Conservation (phyloP, 2,888 invertebrate species). For the Pinctada fucata region DNA sequence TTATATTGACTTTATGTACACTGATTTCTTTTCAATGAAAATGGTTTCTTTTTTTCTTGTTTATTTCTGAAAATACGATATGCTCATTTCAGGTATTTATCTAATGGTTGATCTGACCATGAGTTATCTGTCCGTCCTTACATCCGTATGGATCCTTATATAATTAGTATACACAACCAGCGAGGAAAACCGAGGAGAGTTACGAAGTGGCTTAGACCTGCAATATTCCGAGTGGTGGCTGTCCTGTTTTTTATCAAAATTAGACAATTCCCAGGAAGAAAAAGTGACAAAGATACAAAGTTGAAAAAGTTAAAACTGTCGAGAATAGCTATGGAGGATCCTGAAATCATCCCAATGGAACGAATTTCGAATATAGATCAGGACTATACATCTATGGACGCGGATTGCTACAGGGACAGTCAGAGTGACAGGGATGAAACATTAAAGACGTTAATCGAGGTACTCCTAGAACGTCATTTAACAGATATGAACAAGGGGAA, state of each 20-base stretch:
- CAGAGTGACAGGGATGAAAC: conserved; percentile 41
- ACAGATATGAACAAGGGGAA: conserved; percentile 57
- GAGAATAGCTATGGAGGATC: conserved; percentile 33
- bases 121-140: conserved; percentile 72
- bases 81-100: conserved; percentile 67
- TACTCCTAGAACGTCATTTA: conserved; percentile 58
- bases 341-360: conserved; percentile 35
- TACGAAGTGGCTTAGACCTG: conserved; percentile 60
- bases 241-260: conserved; percentile 50
- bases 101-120: conserved; percentile 72
- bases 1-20: no score
- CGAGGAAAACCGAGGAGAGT: conserved; percentile 62
- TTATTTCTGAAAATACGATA: no score
- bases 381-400: conserved; percentile 9
- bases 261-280: conserved; percentile 23
- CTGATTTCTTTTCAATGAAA: no score
- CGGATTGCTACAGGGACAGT: conserved; percentile 16
- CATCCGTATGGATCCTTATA: conserved; percentile 70
- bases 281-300: conserved; percentile 22
- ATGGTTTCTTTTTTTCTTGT: no score
- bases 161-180: conserved; percentile 72
- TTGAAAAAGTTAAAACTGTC: conserved; percentile 33
- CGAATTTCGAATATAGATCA: conserved; percentile 13
- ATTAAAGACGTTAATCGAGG: conserved; percentile 56
- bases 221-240: conserved; percentile 59